Percentiles rank a stretch among this genome's conserved stretches.
Conservation (phyloP, 2,797 vertebrate species). For the Cryptoblepharus egeriae region DNA sequence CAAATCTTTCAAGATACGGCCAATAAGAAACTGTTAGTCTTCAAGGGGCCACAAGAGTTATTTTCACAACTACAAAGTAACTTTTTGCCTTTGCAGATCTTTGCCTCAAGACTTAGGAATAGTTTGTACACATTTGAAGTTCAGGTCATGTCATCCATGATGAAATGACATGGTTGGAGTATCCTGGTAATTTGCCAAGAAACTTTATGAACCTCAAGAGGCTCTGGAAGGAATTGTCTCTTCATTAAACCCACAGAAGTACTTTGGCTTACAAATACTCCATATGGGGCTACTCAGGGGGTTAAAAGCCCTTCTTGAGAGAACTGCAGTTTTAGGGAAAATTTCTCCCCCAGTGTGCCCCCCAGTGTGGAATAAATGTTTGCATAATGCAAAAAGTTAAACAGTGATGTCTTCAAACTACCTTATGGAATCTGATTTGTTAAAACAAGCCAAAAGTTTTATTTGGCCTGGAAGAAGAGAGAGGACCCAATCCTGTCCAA, state of each 20-base stretch:
- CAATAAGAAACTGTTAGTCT: no score
- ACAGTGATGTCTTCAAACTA: not conserved
- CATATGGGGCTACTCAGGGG: not conserved
- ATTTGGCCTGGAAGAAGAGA: not conserved
- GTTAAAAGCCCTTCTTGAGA: not conserved
- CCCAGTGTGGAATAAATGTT: not conserved
- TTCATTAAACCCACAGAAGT: slow-evolving; percentile 16
- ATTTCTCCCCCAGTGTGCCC: not conserved
- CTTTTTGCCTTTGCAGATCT: no score
- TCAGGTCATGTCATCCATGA: not conserved
- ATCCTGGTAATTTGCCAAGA: slow-evolving; percentile 6
- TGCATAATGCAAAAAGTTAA: not conserved
- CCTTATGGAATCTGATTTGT: not conserved
- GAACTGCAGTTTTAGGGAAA: not conserved
- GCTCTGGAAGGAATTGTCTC: slow-evolving; percentile 1
- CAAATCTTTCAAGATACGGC: no score
- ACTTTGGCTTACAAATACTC: slow-evolving; percentile 6
- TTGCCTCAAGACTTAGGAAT: not conserved
- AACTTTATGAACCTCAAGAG: slow-evolving; percentile 19
- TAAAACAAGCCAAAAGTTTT: not conserved
- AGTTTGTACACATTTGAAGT: not conserved
- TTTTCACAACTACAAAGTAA: no score
- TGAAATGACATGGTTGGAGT: slow-evolving; percentile 3
- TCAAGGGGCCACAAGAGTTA: no score
- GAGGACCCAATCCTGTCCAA: no score